phyloP scores from a whole-genome alignment of 2,888 invertebrate species.

The Melipona bicolor region DNA sequence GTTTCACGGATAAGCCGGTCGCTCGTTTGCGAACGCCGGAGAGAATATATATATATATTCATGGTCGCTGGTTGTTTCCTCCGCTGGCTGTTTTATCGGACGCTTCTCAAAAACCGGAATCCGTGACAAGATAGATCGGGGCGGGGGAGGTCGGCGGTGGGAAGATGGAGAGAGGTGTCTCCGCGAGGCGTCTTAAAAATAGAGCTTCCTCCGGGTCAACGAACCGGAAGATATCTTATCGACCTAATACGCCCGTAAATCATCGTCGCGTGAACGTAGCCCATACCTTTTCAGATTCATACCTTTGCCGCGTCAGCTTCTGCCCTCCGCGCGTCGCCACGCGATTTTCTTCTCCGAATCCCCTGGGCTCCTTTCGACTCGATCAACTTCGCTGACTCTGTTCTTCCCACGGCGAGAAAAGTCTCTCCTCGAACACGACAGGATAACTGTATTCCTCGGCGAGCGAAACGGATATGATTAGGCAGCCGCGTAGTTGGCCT shows the following conservation, averaged over 20 bases:
- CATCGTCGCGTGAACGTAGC: slow-evolving; percentile 77
- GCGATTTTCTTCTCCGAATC: not conserved
- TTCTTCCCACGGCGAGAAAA: slow-evolving; percentile 51
- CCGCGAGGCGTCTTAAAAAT: slow-evolving; percentile 72
- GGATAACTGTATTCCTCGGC: slow-evolving; percentile 22
- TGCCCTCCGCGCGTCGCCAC: slow-evolving; percentile 40
- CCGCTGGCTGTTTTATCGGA: slow-evolving; percentile 26
- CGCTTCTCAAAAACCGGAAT: slow-evolving; percentile 23
- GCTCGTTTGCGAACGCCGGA: not conserved
- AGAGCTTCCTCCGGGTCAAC: slow-evolving; percentile 74
- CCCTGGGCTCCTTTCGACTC: slow-evolving; percentile 1
- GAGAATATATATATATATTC: not conserved
- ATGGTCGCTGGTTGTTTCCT: slow-evolving; percentile 28
- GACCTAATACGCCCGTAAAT: slow-evolving; percentile 77
- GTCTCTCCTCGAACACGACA: slow-evolving; percentile 19
- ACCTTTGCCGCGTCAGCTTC: slow-evolving; percentile 76
- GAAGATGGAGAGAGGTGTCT: slow-evolving; percentile 45
- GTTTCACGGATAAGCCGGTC: not conserved
- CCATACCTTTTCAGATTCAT: slow-evolving; percentile 77
- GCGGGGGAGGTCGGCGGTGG: too few relatives aligned
- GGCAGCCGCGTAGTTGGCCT: slow-evolving; percentile 5
- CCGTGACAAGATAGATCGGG: slow-evolving; percentile 32
- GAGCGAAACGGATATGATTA: slow-evolving; percentile 68
- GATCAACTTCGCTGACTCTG: slow-evolving; percentile 49
- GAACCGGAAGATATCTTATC: slow-evolving; percentile 78